phyloP scores from a whole-genome alignment of 1,140 invertebrate species.

The Drosophila mayri region DNA sequence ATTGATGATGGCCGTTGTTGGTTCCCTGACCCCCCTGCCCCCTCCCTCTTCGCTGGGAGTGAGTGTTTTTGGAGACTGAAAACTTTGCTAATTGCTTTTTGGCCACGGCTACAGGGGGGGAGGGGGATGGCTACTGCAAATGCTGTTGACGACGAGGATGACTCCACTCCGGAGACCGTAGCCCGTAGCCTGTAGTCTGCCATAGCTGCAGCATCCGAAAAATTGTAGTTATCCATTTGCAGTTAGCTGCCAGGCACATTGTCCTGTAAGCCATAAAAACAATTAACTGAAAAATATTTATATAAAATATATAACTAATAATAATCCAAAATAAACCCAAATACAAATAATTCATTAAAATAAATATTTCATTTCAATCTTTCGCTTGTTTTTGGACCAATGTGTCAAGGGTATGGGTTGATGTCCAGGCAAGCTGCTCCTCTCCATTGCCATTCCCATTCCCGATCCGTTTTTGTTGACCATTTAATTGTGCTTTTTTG shows the following conservation, averaged over 20 bases:
- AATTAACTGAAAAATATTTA: not conserved
- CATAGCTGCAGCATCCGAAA: slow-evolving; percentile 55
- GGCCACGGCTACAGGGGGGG: slow-evolving; percentile 53
- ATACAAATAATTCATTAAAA: not conserved
- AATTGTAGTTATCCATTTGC: slow-evolving; percentile 54
- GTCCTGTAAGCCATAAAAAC: not conserved
- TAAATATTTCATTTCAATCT: not conserved
- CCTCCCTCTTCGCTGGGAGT: slow-evolving; percentile 1
- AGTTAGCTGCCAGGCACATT: slow-evolving; percentile 14
- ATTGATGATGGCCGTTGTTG: slow-evolving; percentile 63
- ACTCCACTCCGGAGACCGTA: slow-evolving; percentile 13
- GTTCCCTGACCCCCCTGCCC: not conserved
- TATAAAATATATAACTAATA: not conserved
- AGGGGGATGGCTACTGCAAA: slow-evolving; percentile 26
- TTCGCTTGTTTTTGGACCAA: not conserved
- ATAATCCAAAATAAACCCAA: not conserved
- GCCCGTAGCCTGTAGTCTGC: not conserved
- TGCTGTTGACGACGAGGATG: slow-evolving; percentile 7
- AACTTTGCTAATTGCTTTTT: slow-evolving; percentile 84
- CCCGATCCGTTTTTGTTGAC: slow-evolving; percentile 43
- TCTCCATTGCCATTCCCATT: not conserved
- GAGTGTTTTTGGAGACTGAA: slow-evolving; percentile 60
- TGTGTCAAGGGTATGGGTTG: slow-evolving; percentile 4
- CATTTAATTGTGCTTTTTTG: slow-evolving; percentile 75
- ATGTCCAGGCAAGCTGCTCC: slow-evolving; percentile 18